phyloP scores from a whole-genome alignment of 2,113 vertebrate genomes.

The Struthio camelus region DNA sequence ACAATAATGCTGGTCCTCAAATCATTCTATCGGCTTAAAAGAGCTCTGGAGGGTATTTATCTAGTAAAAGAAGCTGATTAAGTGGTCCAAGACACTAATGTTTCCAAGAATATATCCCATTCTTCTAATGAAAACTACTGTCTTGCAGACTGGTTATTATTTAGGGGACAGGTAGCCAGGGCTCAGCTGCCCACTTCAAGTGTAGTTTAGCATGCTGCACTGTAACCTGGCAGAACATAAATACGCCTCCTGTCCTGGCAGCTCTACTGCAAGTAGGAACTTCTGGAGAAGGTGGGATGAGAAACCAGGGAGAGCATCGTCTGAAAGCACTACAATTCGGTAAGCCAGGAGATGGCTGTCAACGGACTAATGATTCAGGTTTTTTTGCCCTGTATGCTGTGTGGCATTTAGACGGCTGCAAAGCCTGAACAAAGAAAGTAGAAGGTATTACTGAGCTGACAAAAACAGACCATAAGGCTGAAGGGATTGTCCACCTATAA shows the following conservation, averaged over 20 bases:
- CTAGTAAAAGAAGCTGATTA: neutral
- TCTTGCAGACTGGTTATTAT: neutral
- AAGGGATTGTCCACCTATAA: neutral
- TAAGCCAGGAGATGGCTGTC: neutral
- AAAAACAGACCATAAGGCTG: neutral
- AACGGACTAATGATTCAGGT: neutral
- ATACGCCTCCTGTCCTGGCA: neutral
- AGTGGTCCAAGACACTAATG: neutral
- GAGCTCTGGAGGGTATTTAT: neutral
- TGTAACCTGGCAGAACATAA: neutral
- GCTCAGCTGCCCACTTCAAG: neutral
- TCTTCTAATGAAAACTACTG: neutral
- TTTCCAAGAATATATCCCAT: neutral
- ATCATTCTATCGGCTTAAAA: neutral
- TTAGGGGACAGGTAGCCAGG: neutral
- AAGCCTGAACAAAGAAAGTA: neutral
- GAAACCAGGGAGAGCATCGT: neutral
- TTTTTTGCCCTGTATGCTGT: neutral
- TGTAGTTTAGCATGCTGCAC: neutral
- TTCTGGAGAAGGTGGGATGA: fast-evolving
- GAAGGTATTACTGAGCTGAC: neutral
- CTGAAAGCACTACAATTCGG: neutral
- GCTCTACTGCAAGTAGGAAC: neutral
- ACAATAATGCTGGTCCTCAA: neutral
- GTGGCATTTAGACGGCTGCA: neutral